Percentiles rank a stretch among this genome's conserved stretches.
These are phyloP conservation scores for Campylomormyrus numenius DNA, from an alignment of 2,113 vertebrate genomes.

Conservation along the genomic window DNA sequence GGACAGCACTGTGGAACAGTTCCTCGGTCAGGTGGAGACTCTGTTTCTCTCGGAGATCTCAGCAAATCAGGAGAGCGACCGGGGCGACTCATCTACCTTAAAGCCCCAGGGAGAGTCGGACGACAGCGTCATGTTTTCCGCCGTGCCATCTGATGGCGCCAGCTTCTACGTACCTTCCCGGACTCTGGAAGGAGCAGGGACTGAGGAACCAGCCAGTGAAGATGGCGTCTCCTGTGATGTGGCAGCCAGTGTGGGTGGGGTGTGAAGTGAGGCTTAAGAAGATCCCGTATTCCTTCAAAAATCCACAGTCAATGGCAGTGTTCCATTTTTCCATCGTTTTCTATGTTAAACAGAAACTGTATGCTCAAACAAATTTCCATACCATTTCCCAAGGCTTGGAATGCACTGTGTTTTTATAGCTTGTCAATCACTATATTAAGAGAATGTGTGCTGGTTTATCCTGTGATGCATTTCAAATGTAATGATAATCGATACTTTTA, in stretches of 20 bases:
- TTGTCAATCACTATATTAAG: neutral
- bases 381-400: neutral
- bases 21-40: slow-evolving; percentile 78
- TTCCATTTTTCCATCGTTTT: neutral
- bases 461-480: neutral
- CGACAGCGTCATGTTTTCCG: neutral
- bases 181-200: neutral
- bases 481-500: too few species aligned
- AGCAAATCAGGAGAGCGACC: slow-evolving; percentile 45
- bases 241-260: neutral
- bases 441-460: neutral
- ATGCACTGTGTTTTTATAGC: neutral
- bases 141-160: neutral
- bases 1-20: slow-evolving; percentile 70
- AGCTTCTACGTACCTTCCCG: too few species aligned
- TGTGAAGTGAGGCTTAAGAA: neutral
- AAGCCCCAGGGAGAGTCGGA: slow-evolving; percentile 6
- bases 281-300: neutral
- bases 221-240: neutral
- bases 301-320: neutral
- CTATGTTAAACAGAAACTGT: neutral
- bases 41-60: slow-evolving; percentile 75
- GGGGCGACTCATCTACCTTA: slow-evolving; percentile 42
- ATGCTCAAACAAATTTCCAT: neutral
- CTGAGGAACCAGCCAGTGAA: neutral